Evolutionary conservation across 2,113 vertebrate genomes (phyloP), one percentile per base, ranked within the genome.

Genomic region (Sturnira hondurensis): DNA sequence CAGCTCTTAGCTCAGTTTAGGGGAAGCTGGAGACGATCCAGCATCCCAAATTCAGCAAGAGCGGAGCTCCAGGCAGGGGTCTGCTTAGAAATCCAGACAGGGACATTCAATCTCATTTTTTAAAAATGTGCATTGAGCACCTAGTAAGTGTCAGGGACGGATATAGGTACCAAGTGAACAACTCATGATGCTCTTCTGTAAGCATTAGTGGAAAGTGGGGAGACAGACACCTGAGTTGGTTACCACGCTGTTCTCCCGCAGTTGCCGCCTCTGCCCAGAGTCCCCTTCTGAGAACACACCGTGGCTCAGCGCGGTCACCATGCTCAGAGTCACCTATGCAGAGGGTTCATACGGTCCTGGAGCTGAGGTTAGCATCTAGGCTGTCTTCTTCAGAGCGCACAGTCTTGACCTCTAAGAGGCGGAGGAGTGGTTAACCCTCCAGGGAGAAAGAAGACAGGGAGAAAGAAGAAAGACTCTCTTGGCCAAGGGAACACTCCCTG

Each of bases 1-100:
- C 6, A 15, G 92, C 96, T 95, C 81, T 90, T 77, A 43, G 41
- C 19, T n/a, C 31, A 14, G 41, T 92, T 85, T 93, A 41, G 95
- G 71, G 81, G 88, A 92, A 87, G 19, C 50, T 89, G 41, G 61
- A 93, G 89, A 41, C 73, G 61, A 73, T 85, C 61, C 20, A 84
- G 33, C n/a, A 67, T 54, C 28, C 92, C 90, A 70, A 50, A 87
- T 45, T 43, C 20, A 5, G 4, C 82, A 84, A 93, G 63, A 41
- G 70, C 47, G 26, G 82, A 45, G 67, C 7, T 83, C 68, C 67
- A 36, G 77, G 81, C 47, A 31, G n/a, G 56, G 12, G 14, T 84
- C 61, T 73, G 71, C 28, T 61, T 58, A 83, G 83, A 45, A 90
- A 78, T n/a, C n/a, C 4, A 43, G 52, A 56, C 19, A 33, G 65